These are phyloP conservation scores for Adineta ricciae DNA, from an alignment of 2,888 invertebrate genomes.

Conservation along the genomic window DNA sequence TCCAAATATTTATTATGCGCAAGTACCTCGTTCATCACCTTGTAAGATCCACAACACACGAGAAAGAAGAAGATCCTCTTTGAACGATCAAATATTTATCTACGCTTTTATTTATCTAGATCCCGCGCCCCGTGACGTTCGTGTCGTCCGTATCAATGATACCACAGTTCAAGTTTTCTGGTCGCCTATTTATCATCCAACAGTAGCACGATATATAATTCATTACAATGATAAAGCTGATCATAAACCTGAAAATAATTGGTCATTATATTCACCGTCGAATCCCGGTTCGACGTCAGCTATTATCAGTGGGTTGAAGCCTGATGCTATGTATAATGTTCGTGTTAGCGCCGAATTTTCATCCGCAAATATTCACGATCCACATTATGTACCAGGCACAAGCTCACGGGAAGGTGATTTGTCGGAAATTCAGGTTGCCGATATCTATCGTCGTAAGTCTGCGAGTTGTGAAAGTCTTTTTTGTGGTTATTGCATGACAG, in stretches of 20 bases:
- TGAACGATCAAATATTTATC: too few relatives aligned
- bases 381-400: background rate
- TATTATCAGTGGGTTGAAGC: background rate
- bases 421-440: background rate
- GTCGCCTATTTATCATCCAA: background rate
- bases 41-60: background rate
- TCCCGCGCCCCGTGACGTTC: background rate
- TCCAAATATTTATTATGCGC: background rate
- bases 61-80: too few relatives aligned
- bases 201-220: background rate
- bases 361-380: background rate
- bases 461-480: background rate
- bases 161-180: background rate
- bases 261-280: background rate
- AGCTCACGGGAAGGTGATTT: background rate
- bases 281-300: background rate
- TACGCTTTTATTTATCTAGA: background rate
- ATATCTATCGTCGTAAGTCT: constrained; percentile 6
- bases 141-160: background rate
- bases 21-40: background rate
- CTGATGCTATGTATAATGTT: background rate
- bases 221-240: constrained; percentile 18
- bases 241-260: background rate
- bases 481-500: background rate
- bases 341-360: constrained; percentile 17